Percentiles rank a stretch among this genome's conserved stretches.
phyloP scores from a whole-genome alignment of 2,888 invertebrate genomes.

The Oxyscelio sp. region DNA sequence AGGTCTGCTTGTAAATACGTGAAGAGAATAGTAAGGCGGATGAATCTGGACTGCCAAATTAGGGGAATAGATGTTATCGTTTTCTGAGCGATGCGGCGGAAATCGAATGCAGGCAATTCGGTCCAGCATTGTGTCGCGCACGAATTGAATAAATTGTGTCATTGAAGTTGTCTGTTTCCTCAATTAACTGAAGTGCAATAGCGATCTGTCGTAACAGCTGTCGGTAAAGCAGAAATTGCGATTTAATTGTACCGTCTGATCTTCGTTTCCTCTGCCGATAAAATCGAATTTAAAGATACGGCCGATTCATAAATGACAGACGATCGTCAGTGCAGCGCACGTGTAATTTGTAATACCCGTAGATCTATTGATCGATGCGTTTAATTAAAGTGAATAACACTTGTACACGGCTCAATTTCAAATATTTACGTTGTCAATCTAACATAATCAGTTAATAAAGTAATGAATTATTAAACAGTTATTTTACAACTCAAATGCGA shows the following conservation, averaged over 20 bases:
- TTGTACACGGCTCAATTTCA: too few relatives aligned
- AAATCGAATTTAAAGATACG: background rate
- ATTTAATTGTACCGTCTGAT: too few relatives aligned
- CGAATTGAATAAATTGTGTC: background rate
- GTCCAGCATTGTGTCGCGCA: too few relatives aligned
- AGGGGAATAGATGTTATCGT: background rate
- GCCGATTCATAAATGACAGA: slow-evolving; percentile 11
- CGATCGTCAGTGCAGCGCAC: background rate
- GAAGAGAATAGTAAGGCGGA: slow-evolving; percentile 19
- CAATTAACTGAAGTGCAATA: background rate
- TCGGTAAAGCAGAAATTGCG: too few relatives aligned
- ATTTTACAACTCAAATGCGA: too few relatives aligned
- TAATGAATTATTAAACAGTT: too few relatives aligned
- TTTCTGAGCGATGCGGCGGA: background rate
- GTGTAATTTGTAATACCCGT: background rate
- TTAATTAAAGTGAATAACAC: too few relatives aligned
- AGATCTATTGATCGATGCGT: too few relatives aligned
- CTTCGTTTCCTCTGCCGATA: slow-evolving; percentile 24
- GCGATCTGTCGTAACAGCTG: slow-evolving; percentile 44
- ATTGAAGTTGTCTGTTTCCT: background rate
- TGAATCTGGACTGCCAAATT: slow-evolving; percentile 34
- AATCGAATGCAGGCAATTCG: background rate
- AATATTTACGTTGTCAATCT: too few relatives aligned
- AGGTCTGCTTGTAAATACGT: slow-evolving; percentile 56
- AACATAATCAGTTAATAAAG: too few relatives aligned